These are phyloP conservation scores for Acanthis flammea DNA, from an alignment of 2,797 vertebrate species.

Conservation along the genomic window DNA sequence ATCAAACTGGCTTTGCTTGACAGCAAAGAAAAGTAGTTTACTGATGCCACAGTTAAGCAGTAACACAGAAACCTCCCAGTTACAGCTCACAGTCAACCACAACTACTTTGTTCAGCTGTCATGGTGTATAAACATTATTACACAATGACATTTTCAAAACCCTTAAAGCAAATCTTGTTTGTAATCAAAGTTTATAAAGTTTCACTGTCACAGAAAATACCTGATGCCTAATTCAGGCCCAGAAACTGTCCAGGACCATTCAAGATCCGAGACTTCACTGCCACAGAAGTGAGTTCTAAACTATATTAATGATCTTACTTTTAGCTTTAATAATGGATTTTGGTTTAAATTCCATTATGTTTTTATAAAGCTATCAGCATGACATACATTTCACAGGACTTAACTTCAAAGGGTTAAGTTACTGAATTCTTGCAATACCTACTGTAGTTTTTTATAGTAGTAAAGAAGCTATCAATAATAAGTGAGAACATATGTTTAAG, in stretches of 20 bases:
- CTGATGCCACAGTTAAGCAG: not conserved
- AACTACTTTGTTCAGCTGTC: not conserved
- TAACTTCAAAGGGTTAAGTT: constrained; percentile 56
- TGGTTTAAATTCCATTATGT: not conserved
- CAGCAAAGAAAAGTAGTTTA: not conserved
- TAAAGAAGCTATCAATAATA: constrained; percentile 53
- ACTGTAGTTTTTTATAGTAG: constrained; percentile 16
- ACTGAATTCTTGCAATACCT: constrained; percentile 55
- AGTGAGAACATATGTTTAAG: constrained; percentile 53
- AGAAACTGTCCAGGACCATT: not conserved
- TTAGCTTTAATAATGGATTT: not conserved
- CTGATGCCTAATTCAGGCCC: not conserved
- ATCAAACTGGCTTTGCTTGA: not conserved
- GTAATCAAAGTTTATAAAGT: not conserved
- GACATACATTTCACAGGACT: constrained; percentile 8
- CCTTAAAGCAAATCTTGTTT: not conserved
- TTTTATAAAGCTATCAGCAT: constrained; percentile 34
- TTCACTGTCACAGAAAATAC: not conserved
- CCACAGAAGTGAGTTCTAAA: not conserved
- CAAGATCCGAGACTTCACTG: not conserved
- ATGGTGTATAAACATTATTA: not conserved
- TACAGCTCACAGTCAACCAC: not conserved
- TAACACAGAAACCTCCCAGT: not conserved
- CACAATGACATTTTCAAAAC: not conserved
- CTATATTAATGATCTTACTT: not conserved